Evolutionary conservation across 92 coral and sea anemone species (phyloP).

Genomic region (Chrysogorgia sp.): DNA sequence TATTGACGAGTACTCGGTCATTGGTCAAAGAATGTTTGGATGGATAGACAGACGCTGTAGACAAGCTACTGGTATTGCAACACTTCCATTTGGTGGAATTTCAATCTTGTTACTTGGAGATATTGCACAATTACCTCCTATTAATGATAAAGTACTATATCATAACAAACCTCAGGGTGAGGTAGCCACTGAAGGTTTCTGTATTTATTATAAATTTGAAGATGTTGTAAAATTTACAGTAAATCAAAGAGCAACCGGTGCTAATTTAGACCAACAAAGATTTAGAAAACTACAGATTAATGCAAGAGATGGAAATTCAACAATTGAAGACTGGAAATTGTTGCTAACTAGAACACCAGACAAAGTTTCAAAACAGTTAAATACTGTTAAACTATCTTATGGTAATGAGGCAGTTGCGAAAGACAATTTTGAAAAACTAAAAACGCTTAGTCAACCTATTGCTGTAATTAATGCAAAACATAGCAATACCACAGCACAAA

Average conservation of each 20-base stretch:
- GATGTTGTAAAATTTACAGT: slow-evolving; percentile 51
- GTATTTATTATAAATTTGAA: slow-evolving; percentile 60
- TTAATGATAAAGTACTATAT: slow-evolving; percentile 56
- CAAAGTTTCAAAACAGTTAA: background rate
- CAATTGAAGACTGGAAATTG: slow-evolving; percentile 58
- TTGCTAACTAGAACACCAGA: slow-evolving; percentile 4
- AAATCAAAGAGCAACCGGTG: slow-evolving; percentile 69
- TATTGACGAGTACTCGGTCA: no score
- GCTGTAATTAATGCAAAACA: slow-evolving; percentile 56
- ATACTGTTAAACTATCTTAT: slow-evolving; percentile 44
- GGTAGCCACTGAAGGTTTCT: slow-evolving; percentile 56
- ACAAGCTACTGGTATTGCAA: slow-evolving; percentile 49
- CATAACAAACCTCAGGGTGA: slow-evolving; percentile 58
- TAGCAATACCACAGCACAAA: slow-evolving; percentile 56
- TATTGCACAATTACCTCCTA: slow-evolving; percentile 65
- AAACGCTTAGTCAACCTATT: slow-evolving; percentile 31
- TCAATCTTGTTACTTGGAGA: slow-evolving; percentile 61
- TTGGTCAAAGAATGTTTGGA: no score
- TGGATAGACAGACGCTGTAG: no score
- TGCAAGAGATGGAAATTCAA: slow-evolving; percentile 67
- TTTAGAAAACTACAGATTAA: slow-evolving; percentile 44
- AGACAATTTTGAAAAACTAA: slow-evolving; percentile 43
- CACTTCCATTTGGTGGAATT: slow-evolving; percentile 61
- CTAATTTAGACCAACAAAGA: slow-evolving; percentile 30
- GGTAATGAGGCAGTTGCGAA: slow-evolving; percentile 57